A percentile compares a stretch with the other conserved stretches of the same genome.
Conservation (phyloP, 2,113 vertebrate genomes). For the Arothron firmamentum region DNA sequence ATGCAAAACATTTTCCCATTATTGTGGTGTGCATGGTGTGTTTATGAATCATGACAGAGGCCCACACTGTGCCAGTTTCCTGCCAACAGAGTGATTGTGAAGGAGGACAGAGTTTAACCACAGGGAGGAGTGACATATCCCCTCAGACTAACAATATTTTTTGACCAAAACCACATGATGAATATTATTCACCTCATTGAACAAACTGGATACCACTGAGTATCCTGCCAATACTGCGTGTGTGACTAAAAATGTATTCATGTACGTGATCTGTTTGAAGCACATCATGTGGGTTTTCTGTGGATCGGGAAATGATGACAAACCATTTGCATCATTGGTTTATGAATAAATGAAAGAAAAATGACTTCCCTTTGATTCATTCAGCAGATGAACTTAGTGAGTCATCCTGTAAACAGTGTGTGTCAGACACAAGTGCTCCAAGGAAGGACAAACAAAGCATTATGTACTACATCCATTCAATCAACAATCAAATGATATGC, state of each 20-base stretch:
- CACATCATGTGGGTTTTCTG: slow-evolving; percentile 19
- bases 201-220: slow-evolving; percentile 30
- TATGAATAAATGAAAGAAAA: slow-evolving; percentile 19
- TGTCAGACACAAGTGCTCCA: slow-evolving; percentile 27
- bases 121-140: slow-evolving; percentile 25
- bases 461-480: slow-evolving; percentile 52
- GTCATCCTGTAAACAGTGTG: slow-evolving; percentile 34
- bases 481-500: slow-evolving; percentile 47
- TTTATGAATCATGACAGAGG: slow-evolving; percentile 31
- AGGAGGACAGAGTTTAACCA: slow-evolving; percentile 12
- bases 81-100: slow-evolving; percentile 21
- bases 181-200: slow-evolving; percentile 47
- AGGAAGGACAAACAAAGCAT: slow-evolving; percentile 39
- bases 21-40: slow-evolving; percentile 8
- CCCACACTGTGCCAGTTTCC: slow-evolving; percentile 23
- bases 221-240: slow-evolving; percentile 1
- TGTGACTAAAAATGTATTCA: slow-evolving; percentile 15
- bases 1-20: slow-evolving; percentile 10
- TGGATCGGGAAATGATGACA: slow-evolving; percentile 26
- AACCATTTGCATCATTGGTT: slow-evolving; percentile 23
- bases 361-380: slow-evolving; percentile 30
- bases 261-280: slow-evolving; percentile 12
- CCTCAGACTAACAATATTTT: slow-evolving; percentile 23
- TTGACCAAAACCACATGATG: slow-evolving; percentile 23
- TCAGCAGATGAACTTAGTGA: slow-evolving; percentile 40